Evolutionary conservation across 2,113 vertebrate genomes (phyloP).

Genomic region (Oryzias curvinotus): DNA sequence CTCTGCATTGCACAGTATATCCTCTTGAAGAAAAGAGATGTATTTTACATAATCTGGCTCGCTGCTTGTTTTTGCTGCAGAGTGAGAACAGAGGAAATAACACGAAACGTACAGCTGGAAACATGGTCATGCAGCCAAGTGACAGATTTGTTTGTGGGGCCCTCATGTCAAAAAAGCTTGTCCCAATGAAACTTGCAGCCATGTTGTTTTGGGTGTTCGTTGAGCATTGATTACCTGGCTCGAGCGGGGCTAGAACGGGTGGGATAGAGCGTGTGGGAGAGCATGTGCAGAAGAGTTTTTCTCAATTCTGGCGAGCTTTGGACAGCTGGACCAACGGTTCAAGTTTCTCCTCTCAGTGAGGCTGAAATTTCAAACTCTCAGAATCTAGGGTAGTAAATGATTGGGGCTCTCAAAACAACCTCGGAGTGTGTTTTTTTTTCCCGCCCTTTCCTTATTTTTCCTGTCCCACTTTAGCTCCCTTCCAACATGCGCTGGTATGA

Average conservation of each 20-base stretch:
- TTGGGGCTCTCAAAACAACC: conserved; percentile 71
- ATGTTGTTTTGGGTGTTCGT: conserved; percentile 64
- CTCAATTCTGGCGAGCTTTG: conserved; percentile 60
- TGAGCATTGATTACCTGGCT: conserved; percentile 75
- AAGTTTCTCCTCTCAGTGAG: conserved; percentile 73
- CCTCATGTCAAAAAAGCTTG: conserved; percentile 53
- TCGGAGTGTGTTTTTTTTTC: conserved; percentile 38
- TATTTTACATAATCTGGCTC: conserved; percentile 2
- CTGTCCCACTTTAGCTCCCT: conserved; percentile 29
- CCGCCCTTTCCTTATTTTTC: conserved; percentile 63
- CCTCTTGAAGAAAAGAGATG: background rate
- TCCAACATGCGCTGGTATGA: conserved; percentile 36
- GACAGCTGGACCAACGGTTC: conserved; percentile 79
- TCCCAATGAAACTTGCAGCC: conserved; percentile 6
- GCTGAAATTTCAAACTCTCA: conserved; percentile 80
- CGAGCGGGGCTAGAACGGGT: conserved; percentile 26
- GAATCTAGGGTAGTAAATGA: conserved; percentile 78
- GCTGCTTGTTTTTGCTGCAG: conserved; percentile 12
- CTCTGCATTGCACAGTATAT: too few relatives aligned
- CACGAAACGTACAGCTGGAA: conserved; percentile 31
- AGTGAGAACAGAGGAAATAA: conserved; percentile 34
- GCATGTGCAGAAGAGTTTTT: conserved; percentile 48
- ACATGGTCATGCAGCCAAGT: conserved; percentile 13
- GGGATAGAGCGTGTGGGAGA: conserved; percentile 39
- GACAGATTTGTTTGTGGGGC: conserved; percentile 62